These are phyloP conservation scores for Cygnus olor DNA, from an alignment of 2,797 vertebrate genomes.

Conservation along the genomic window DNA sequence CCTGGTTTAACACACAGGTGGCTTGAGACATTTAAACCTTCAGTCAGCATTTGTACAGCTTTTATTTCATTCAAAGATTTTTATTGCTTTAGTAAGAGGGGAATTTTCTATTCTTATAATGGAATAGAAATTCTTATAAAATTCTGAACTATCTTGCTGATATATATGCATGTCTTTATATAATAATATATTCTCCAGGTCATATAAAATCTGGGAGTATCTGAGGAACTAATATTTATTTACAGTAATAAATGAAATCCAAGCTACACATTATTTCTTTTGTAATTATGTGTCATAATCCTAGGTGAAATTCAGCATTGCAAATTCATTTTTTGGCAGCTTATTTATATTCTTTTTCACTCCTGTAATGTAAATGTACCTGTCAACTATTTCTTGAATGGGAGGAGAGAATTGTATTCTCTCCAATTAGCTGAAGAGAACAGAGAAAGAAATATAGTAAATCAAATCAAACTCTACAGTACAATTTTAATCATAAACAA, in stretches of 20 bases:
- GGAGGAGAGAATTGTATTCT: neutral
- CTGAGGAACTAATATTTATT: neutral
- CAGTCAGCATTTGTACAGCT: neutral
- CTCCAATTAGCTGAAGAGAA: neutral
- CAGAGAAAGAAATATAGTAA: neutral
- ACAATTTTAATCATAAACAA: neutral
- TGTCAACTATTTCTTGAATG: neutral
- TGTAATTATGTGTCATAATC: neutral
- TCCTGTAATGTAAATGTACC: neutral
- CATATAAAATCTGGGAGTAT: neutral
- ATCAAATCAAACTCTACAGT: neutral
- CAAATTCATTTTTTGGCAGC: neutral
- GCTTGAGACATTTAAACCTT: neutral
- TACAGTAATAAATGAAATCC: neutral
- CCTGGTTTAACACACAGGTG: neutral
- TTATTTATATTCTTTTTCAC: conserved; percentile 23
- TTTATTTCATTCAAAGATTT: neutral
- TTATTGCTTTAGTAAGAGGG: neutral
- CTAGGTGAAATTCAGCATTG: neutral
- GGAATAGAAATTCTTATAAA: too few relatives aligned
- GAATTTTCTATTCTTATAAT: neutral
- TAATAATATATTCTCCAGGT: neutral
- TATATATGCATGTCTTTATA: neutral
- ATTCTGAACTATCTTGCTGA: neutral
- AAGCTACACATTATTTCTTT: neutral